Base-by-base conservation (phyloP, 2,113 vertebrate genomes). In the Rhinoptilus africanus region DNA sequence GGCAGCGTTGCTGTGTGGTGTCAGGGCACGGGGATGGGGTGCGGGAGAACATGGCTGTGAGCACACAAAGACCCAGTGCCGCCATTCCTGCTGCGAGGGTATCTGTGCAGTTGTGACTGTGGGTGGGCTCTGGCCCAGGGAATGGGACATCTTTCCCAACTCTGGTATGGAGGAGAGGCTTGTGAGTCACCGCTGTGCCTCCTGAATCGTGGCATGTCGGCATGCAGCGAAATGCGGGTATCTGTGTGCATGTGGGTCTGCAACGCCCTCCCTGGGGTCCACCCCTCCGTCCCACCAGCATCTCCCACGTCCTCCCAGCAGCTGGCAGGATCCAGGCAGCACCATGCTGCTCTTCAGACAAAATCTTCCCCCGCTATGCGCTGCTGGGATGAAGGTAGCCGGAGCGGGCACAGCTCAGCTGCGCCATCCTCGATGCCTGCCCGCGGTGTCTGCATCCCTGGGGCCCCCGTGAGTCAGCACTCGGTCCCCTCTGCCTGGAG, bases 391-490 rank as follows among this genome's bases (percentile, higher is more conserved):
- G 12, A 77, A 28, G 56, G 50, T 83, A 77, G 45, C 26, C 7
- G 1, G 39, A 60, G 47, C 0, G 3, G 64, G 64, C 64, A 43
- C 15, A 13, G 60, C 51, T 13, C 15, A 16, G 23, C 23, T 24
- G 78, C 22, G 78, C 34, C 47, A 23, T 57, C 71, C 60, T n/a
- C 37, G 41, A 50, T 68, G n/a, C 76, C 72, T 17, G 9, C n/a
- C 43, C 6, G 5, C 1, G 0, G 54, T 48, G 78, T 92, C 93
- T 85, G 85, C 84, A 56, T 86, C 91, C 45, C 85, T 21, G 41
- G 69, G 95, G 39, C 35, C 74, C 50, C 62, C 23, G 51, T 94
- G 95, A 91, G 75, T 92, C 86, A 92, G 92, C 92, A 64, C 48
- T 50, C 5, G 1, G 88, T 83, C 75, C 77, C 91, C 43, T 72